These are phyloP conservation scores for Clarias fuscus DNA, from an alignment of 2,797 vertebrate species.

Conservation along the genomic window DNA sequence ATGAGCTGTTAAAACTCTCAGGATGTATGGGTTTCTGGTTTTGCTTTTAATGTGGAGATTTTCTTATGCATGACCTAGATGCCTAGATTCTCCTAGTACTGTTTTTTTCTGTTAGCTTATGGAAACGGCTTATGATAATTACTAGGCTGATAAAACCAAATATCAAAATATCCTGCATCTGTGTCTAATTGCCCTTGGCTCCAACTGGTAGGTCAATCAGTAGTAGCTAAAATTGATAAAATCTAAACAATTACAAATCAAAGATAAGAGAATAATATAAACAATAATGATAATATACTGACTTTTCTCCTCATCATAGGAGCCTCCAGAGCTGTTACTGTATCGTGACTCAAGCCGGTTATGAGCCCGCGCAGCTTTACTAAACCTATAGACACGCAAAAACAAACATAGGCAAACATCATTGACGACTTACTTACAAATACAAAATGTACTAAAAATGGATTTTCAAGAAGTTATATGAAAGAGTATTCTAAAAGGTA, in stretches of 20 bases:
- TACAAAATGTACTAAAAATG: neutral
- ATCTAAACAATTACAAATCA: neutral
- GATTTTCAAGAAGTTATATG: conserved; percentile 45
- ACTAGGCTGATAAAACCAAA: neutral
- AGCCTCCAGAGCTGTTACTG: conserved; percentile 98
- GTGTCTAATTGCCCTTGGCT: neutral
- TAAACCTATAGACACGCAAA: conserved; percentile 72
- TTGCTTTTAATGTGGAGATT: neutral
- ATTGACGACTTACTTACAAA: conserved; percentile 16
- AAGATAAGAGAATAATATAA: neutral
- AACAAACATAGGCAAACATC: conserved; percentile 7
- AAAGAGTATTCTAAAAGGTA: neutral
- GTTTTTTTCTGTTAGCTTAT: neutral
- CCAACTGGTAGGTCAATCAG: neutral
- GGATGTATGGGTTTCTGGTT: neutral
- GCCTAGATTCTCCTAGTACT: neutral
- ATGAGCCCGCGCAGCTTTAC: conserved; percentile 86
- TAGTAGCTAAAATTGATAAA: neutral
- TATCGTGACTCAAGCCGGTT: conserved; percentile 96
- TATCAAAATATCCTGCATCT: neutral
- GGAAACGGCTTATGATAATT: neutral
- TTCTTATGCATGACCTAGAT: neutral
- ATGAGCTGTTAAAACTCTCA: neutral
- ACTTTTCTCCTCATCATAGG: conserved; percentile 98
- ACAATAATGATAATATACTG: conserved; percentile 63